phyloP scores from a whole-genome alignment of 2,113 vertebrate genomes.

The Planiliza haematocheilus region DNA sequence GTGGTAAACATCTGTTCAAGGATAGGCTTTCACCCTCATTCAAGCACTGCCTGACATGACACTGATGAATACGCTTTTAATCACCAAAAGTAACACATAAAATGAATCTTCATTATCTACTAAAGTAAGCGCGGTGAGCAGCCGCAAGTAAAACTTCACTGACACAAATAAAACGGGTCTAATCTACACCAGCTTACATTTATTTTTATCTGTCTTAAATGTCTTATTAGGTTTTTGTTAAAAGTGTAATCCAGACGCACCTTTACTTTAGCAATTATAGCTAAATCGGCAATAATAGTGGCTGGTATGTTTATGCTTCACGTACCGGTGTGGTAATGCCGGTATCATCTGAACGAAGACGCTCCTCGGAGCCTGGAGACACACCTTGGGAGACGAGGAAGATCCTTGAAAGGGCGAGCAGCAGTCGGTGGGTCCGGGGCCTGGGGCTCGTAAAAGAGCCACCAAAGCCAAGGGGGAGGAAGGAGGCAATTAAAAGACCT shows the following conservation, averaged over 20 bases:
- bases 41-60: conserved; percentile 69
- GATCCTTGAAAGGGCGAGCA: conserved; percentile 64
- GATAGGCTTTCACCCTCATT: conserved; percentile 81
- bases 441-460: conserved; percentile 87
- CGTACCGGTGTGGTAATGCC: neutral
- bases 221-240: neutral
- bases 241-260: neutral
- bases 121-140: conserved; percentile 48
- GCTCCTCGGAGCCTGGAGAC: conserved; percentile 43
- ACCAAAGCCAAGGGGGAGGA: conserved; percentile 82
- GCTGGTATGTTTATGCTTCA: conserved; percentile 6
- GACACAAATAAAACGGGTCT: no score
- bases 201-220: conserved; percentile 13
- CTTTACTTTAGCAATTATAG: neutral
- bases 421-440: conserved; percentile 70
- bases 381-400: conserved; percentile 56
- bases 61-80: conserved; percentile 81
- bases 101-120: conserved; percentile 77
- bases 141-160: conserved; percentile 18
- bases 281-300: neutral
- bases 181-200: conserved; percentile 28
- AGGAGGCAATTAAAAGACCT: conserved; percentile 93
- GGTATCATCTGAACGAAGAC: conserved; percentile 37
- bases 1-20: conserved; percentile 82
- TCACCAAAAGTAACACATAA: conserved; percentile 78